Base-by-base conservation (phyloP, 2,888 invertebrate genomes). In the Trachelus troglodyta region DNA sequence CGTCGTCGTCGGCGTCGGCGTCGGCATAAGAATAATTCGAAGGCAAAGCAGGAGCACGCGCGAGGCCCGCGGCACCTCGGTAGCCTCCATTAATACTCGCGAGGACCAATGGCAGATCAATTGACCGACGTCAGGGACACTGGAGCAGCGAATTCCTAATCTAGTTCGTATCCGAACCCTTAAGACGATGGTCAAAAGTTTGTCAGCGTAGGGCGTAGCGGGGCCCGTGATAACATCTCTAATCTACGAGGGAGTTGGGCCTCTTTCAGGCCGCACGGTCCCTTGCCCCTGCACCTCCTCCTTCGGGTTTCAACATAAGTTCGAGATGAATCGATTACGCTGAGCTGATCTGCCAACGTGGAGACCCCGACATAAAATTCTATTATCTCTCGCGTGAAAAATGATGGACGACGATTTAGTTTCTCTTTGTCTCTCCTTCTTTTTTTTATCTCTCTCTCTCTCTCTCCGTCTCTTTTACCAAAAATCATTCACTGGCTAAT, bases 1-100 rank as follows among this genome's bases (percentile, higher is more conserved):
- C 40, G 40, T 40, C 37, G 12, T 1, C 34, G 35, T 0, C 35
- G 37, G 12, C 35, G 35, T 37, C 37, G 40, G 40, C 40, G 40
- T 40, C 40, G 40, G 40, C 79, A 84, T 85, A 84, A 82, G 83
- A 85, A 85, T 85, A 85, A 85, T 85, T 85, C 82, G 82, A 83
- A 84, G 79, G 81, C 79, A 71, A 81, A 40, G 77, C 75, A 75
- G 77, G 40, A 81, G 81, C 79, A 81, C 81, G 84, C 80, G 79
- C 79, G 79, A 81, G 75, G 73, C 79, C 77, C 75, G 75, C 75
- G 79, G 81, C 83, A 80, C 79, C 79, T 81, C 81, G 77, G 85
- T 85, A 85, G 85, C 82, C 80, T 83, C 84, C 81, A 84, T 85
- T 84, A 85, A 85, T 85, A 85, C 69, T 69, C 69, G 69, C 69